Conservation (phyloP, 1,140 invertebrate species). For the Nylanderia fulva region DNA sequence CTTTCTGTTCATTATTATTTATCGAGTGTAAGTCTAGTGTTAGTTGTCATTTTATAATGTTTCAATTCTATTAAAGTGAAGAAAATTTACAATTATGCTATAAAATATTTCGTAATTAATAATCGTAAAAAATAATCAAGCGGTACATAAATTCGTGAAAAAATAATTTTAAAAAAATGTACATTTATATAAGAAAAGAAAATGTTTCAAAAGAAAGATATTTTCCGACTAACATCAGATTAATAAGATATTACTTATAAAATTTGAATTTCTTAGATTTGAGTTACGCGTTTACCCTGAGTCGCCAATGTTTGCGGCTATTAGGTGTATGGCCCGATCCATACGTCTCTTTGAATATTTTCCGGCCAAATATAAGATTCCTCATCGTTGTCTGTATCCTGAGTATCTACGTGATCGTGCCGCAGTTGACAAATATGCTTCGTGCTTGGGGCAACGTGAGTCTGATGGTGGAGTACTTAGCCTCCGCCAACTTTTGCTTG, state of each 20-base stretch:
- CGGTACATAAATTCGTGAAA: no score
- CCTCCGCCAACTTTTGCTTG: neutral
- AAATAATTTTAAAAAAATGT: no score
- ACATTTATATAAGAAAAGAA: no score
- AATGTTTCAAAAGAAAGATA: no score
- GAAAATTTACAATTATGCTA: no score
- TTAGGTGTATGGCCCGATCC: constrained; percentile 42
- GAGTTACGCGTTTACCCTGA: constrained; percentile 4
- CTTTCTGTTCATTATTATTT: no score
- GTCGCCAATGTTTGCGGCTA: neutral
- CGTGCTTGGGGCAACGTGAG: neutral
- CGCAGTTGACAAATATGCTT: neutral
- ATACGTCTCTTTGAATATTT: neutral
- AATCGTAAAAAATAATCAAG: no score
- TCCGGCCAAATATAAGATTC: neutral
- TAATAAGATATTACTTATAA: neutral
- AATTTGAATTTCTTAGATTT: constrained; percentile 13
- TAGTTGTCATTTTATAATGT: no score
- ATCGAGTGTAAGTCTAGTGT: no score
- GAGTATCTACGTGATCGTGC: neutral
- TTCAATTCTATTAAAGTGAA: no score
- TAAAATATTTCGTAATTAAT: no score
- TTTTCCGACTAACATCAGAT: no score
- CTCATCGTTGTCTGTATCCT: neutral
- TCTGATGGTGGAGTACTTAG: neutral